These are phyloP conservation scores for Propithecus coquereli DNA, from an alignment of 2,113 vertebrate genomes.

Conservation along the genomic window DNA sequence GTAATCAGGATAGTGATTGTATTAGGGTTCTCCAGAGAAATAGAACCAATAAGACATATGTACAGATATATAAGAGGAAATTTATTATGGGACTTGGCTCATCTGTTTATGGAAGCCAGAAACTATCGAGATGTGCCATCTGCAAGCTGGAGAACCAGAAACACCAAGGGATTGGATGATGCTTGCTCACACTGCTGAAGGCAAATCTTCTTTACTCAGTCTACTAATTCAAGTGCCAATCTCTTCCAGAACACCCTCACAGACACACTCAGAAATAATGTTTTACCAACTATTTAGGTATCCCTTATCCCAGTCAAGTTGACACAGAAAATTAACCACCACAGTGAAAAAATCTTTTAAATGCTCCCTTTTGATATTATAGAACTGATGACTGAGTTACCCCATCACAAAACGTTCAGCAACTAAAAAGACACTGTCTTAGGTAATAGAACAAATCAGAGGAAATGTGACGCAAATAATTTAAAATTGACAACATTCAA, in stretches of 20 bases:
- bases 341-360: background rate
- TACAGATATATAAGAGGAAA: background rate
- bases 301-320: background rate
- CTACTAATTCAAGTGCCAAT: background rate
- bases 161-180: background rate
- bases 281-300: background rate
- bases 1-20: background rate
- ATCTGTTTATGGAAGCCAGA: background rate
- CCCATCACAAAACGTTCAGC: background rate
- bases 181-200: background rate
- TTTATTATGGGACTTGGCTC: background rate
- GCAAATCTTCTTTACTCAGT: background rate
- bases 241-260: background rate
- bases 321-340: background rate
- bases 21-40: background rate
- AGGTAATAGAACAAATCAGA: background rate
- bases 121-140: background rate
- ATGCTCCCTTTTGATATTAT: background rate
- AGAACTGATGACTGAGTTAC: background rate
- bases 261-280: background rate
- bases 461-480: background rate
- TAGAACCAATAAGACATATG: background rate
- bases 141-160: background rate
- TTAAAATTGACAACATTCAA: slow-evolving; percentile 16
- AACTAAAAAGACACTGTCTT: background rate